These are phyloP conservation scores for Pollenia labialis DNA, from an alignment of 2,888 invertebrate genomes.

Conservation along the genomic window DNA sequence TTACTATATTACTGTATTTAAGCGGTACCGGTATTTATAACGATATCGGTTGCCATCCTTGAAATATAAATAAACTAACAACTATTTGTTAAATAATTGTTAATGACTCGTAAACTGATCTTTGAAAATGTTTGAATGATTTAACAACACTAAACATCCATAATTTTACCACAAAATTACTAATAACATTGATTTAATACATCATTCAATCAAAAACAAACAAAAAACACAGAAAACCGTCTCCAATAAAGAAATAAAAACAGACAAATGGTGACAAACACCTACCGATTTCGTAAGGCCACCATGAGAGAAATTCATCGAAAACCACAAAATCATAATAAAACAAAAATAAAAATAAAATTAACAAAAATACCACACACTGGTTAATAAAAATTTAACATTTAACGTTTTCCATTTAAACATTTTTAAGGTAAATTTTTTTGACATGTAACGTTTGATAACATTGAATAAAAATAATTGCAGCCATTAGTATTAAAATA, in stretches of 20 bases:
- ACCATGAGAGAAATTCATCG: constrained; percentile 60
- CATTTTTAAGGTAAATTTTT: constrained; percentile 63
- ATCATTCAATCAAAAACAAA: constrained; percentile 32
- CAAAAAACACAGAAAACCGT: neutral
- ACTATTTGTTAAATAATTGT: constrained; percentile 21
- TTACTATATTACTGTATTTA: too few species aligned
- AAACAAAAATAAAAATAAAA: constrained; percentile 7
- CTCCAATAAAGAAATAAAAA: constrained; percentile 33
- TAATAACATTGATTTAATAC: constrained; percentile 36
- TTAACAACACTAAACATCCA: constrained; percentile 53
- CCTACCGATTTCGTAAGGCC: constrained; percentile 64
- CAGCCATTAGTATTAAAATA: constrained; percentile 70
- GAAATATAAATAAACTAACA: neutral
- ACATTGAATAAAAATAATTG: constrained; percentile 72
- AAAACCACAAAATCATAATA: constrained; percentile 50
- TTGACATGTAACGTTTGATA: constrained; percentile 70
- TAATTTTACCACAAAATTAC: constrained; percentile 53
- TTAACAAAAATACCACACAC: constrained; percentile 63
- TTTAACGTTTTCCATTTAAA: constrained; percentile 51
- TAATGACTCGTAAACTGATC: constrained; percentile 50
- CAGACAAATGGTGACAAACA: constrained; percentile 69
- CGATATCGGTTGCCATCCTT: too few species aligned
- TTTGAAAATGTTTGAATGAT: constrained; percentile 52
- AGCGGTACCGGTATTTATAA: too few species aligned
- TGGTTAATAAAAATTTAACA: constrained; percentile 41